A percentile compares a stretch with the other conserved stretches of the same genome.
Conservation (phyloP, 2,888 invertebrate species). For the Leucania comma region DNA sequence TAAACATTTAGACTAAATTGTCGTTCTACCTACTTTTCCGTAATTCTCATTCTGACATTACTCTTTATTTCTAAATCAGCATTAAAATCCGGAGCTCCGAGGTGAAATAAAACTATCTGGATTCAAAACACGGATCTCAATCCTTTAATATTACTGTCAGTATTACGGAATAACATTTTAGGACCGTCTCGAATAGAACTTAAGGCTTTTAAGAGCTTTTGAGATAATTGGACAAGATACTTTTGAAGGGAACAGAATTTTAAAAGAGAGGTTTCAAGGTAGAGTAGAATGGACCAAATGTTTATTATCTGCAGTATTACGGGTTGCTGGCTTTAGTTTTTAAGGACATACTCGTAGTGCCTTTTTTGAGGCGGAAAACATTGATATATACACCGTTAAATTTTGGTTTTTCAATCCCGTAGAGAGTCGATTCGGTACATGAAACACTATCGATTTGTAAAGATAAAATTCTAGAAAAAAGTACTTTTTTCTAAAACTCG, state of each 20-base stretch:
- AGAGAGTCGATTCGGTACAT: too few relatives aligned
- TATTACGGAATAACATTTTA: constrained; percentile 37
- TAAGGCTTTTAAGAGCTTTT: constrained; percentile 32
- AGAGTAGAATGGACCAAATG: not conserved
- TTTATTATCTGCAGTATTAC: not conserved
- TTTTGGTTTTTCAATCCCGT: too few relatives aligned
- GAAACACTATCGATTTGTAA: too few relatives aligned
- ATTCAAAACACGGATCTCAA: constrained; percentile 29
- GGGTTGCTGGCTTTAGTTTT: not conserved
- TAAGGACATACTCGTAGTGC: too few relatives aligned
- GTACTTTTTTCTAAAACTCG: too few relatives aligned
- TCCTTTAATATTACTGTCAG: constrained; percentile 34
- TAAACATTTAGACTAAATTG: not conserved
- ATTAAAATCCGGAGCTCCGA: not conserved
- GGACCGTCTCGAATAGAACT: constrained; percentile 11
- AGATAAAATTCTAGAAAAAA: too few relatives aligned
- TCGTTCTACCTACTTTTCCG: not conserved
- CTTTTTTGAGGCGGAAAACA: not conserved
- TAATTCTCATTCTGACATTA: constrained; percentile 1
- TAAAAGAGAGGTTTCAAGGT: constrained; percentile 14
- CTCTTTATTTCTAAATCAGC: not conserved
- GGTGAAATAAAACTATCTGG: constrained; percentile 37
- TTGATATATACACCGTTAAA: too few relatives aligned
- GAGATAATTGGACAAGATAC: constrained; percentile 52
- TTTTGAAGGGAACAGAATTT: constrained; percentile 31